A percentile compares a stretch with the other conserved stretches of the same genome.
These are phyloP conservation scores for Pollicipes pollicipes DNA, from an alignment of 1,140 invertebrate genomes.

Conservation along the genomic window DNA sequence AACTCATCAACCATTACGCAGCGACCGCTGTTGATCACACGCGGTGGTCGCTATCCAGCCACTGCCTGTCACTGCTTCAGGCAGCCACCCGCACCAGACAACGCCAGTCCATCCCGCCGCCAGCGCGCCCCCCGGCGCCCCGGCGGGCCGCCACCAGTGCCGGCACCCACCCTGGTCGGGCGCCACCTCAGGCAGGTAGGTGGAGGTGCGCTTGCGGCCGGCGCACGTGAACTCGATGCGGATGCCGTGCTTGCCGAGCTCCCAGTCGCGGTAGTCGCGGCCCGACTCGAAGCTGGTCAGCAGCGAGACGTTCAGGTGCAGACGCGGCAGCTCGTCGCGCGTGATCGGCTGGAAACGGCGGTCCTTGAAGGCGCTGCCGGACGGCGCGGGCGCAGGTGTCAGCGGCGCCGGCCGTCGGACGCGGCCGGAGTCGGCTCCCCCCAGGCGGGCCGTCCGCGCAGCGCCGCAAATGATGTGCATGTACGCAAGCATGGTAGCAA, in stretches of 20 bases:
- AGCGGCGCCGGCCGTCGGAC: neutral
- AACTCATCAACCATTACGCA: too few relatives aligned
- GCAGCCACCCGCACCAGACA: neutral
- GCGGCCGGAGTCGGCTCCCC: too few relatives aligned
- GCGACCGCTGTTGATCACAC: too few relatives aligned
- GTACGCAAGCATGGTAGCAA: too few relatives aligned
- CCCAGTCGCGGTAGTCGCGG: slow-evolving; percentile 88
- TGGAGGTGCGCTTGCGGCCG: slow-evolving; percentile 85
- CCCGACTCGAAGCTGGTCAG: slow-evolving; percentile 90
- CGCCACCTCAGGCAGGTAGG: slow-evolving; percentile 93
- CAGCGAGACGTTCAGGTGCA: slow-evolving; percentile 91
- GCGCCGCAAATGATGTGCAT: too few relatives aligned
- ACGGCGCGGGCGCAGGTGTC: slow-evolving; percentile 7
- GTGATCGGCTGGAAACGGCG: slow-evolving; percentile 90
- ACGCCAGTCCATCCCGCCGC: neutral
- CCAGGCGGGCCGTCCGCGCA: too few relatives aligned
- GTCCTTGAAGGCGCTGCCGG: slow-evolving; percentile 81
- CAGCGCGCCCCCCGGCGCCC: neutral
- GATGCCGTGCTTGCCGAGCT: slow-evolving; percentile 91
- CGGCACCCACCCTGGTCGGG: slow-evolving; percentile 70
- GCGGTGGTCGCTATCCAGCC: too few relatives aligned
- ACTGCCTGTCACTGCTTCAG: too few relatives aligned
- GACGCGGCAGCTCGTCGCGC: slow-evolving; percentile 73
- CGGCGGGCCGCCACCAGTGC: slow-evolving; percentile 1
- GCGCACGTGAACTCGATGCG: slow-evolving; percentile 94